Percentiles rank a stretch among this genome's conserved stretches.
Conservation (phyloP, 1,140 invertebrate genomes). For the Dendrolimus kikuchii region DNA sequence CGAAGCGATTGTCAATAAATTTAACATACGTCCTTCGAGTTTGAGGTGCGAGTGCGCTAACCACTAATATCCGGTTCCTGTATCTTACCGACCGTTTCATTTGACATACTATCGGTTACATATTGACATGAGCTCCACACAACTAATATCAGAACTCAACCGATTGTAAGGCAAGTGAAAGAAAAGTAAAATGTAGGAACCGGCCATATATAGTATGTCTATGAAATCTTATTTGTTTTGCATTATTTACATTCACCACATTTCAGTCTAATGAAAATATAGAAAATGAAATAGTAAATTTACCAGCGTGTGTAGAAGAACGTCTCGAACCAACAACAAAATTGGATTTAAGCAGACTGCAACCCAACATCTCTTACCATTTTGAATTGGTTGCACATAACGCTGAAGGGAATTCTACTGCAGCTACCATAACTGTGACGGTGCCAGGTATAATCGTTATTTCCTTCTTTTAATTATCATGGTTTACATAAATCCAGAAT, state of each 20-base stretch:
- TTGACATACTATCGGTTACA: too few species aligned
- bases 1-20: too few species aligned
- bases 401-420: constrained; percentile 37
- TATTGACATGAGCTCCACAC: too few species aligned
- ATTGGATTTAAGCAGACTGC: constrained; percentile 25
- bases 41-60: too few species aligned
- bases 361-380: constrained; percentile 43
- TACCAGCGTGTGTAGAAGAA: constrained; percentile 24
- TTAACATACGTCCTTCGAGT: too few species aligned
- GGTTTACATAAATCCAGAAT: too few species aligned
- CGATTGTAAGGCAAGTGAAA: too few species aligned
- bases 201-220: too few species aligned
- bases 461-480: neutral
- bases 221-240: constrained; percentile 2
- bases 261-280: constrained; percentile 26
- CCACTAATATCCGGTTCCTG: too few species aligned
- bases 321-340: constrained; percentile 25
- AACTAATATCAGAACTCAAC: too few species aligned
- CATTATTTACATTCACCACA: neutral
- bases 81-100: too few species aligned
- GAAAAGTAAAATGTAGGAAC: too few species aligned
- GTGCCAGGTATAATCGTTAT: constrained; percentile 25
- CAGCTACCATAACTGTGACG: constrained; percentile 29
- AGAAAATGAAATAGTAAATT: constrained; percentile 12
- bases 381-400: constrained; percentile 49